phyloP scores from a whole-genome alignment of 2,797 vertebrate genomes.

The Oreonectes daqikongensis region DNA sequence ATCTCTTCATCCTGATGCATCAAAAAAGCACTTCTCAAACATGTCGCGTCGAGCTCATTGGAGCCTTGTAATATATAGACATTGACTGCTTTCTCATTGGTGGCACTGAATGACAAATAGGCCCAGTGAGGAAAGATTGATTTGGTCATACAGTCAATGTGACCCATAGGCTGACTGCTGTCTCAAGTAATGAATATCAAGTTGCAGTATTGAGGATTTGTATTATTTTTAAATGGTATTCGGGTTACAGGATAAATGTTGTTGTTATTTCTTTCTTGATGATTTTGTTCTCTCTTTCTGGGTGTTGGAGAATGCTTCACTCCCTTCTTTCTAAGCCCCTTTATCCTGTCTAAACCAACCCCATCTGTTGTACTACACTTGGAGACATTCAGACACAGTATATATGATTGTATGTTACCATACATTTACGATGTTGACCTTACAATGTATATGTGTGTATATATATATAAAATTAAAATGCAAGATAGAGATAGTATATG shows the following conservation, averaged over 20 bases:
- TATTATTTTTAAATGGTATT: neutral
- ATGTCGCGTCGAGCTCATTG: neutral
- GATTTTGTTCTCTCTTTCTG: neutral
- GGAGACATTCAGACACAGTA: constrained; percentile 21
- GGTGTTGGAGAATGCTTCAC: no score
- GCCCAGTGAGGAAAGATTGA: constrained; percentile 1
- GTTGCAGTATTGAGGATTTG: neutral
- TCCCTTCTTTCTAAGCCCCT: constrained; percentile 42
- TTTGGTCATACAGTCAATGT: constrained; percentile 2
- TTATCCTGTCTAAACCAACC: constrained; percentile 54
- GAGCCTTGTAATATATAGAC: constrained; percentile 10
- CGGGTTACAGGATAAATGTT: neutral
- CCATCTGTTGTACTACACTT: constrained; percentile 54
- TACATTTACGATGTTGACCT: neutral
- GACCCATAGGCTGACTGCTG: neutral
- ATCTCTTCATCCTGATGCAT: constrained; percentile 19
- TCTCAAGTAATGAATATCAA: constrained; percentile 22
- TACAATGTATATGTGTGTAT: no score
- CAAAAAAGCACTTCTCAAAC: constrained; percentile 8
- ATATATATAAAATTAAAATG: neutral
- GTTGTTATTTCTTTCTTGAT: no score
- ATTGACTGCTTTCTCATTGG: neutral
- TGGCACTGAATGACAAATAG: neutral
- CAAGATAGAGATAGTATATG: no score
- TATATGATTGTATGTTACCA: constrained; percentile 1